Percentiles rank a stretch among this genome's conserved stretches.
Evolutionary conservation across 2,888 invertebrate genomes (phyloP).

Genomic region (Noctua comes): DNA sequence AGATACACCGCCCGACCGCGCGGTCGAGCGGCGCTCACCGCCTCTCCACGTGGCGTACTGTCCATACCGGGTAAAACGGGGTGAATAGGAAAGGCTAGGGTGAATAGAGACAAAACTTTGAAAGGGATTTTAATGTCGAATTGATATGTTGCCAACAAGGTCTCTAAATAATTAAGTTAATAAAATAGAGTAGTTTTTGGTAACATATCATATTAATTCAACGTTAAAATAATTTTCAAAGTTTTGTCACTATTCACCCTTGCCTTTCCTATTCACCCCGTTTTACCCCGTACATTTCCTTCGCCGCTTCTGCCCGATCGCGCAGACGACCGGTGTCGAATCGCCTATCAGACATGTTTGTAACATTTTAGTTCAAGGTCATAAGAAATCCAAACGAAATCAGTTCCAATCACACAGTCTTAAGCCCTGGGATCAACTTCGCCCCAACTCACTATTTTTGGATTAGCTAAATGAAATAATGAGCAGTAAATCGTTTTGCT

Average conservation of each 20-base stretch:
- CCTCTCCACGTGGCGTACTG: neutral
- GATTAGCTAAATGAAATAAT: neutral
- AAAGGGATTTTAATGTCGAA: too few species aligned
- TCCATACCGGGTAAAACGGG: too few species aligned
- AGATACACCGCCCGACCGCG: neutral
- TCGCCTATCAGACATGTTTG: neutral
- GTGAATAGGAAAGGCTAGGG: too few species aligned
- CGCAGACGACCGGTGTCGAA: neutral
- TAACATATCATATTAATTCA: too few species aligned
- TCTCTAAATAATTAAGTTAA: too few species aligned
- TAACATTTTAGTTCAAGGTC: neutral
- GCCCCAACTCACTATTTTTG: neutral
- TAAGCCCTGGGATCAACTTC: neutral
- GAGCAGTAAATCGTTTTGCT: neutral
- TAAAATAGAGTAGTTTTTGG: too few species aligned
- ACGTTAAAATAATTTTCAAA: too few species aligned
- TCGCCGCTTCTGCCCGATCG: neutral
- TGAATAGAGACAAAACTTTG: too few species aligned
- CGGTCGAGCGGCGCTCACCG: neutral
- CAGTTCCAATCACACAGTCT: neutral
- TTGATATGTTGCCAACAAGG: too few species aligned
- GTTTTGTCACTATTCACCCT: too few species aligned
- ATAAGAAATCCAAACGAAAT: neutral
- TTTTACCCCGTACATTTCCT: too few species aligned
- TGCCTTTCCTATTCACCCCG: too few species aligned